Evolutionary conservation across 2,113 vertebrate genomes (phyloP).

Genomic region (Butorides virescens): DNA sequence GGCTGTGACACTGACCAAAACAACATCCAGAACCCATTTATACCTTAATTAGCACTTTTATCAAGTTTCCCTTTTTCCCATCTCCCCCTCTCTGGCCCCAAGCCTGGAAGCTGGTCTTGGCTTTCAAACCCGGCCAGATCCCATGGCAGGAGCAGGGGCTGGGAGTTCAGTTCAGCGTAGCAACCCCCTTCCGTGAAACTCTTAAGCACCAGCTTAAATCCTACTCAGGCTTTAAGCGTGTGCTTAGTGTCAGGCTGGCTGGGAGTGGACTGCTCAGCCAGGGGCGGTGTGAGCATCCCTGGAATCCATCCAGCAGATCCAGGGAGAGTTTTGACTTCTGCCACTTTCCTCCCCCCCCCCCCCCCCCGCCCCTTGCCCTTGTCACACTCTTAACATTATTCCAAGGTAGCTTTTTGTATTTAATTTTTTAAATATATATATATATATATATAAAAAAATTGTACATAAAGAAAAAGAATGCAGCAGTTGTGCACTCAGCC

Average conservation of each 20-base stretch:
- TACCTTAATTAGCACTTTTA: conserved; percentile 34
- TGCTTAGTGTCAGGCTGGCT: neutral
- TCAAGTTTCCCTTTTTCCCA: neutral
- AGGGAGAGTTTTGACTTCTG: neutral
- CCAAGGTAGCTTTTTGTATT: conserved; percentile 38
- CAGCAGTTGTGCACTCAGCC: neutral
- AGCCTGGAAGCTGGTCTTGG: neutral
- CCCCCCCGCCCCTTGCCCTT: neutral
- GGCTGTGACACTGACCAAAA: conserved; percentile 57
- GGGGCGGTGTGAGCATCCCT: neutral
- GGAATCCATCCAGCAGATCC: neutral
- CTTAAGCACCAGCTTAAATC: neutral
- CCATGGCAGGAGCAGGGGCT: neutral
- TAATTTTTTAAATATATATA: neutral
- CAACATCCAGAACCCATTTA: neutral
- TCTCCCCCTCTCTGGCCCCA: neutral
- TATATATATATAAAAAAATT: neutral
- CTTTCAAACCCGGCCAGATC: neutral
- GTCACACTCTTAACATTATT: conserved; percentile 43
- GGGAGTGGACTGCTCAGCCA: neutral
- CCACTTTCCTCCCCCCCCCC: neutral
- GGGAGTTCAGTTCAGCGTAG: neutral
- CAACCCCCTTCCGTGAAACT: neutral
- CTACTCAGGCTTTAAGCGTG: neutral
- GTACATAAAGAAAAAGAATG: neutral